Base-by-base conservation (phyloP, 2,888 invertebrate genomes). In the Standfussiana lucernea region DNA sequence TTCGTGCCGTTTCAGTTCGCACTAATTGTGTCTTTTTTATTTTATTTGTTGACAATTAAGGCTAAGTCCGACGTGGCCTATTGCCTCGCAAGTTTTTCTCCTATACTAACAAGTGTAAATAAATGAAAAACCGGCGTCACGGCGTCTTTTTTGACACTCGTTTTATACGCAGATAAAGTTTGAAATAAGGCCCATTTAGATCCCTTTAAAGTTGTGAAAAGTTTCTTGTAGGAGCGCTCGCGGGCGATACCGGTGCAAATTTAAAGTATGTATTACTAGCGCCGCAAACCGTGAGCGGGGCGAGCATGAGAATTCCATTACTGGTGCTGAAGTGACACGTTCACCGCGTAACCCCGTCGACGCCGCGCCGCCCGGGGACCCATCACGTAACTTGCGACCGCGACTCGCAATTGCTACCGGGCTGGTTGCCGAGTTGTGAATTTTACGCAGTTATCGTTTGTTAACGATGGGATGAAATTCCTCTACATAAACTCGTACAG, bases 241-340 rank as follows among this genome's bases (percentile, higher is more conserved):
- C 92, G 94, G 94, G 93, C 91, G 92, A 93, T 94, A 93, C 95
- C 94, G 95, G 95, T 95, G 95, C 94, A 95, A 95, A 96, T 95
- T 95, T 95, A 93, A 96, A 96, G 95, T 95, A 93, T 95, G 95
- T 96, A 95, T 95, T 94, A 94, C 93, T 93, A 94, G 91, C 91
- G 91, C 94, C 93, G 92, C 95, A 95, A 92, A 93, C 93, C 94
- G 93, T 93, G 93, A 93, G 92, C 91, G 93, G 84, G 88, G 92
- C 91, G 94, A 96, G 96, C 96, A 96, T 93, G 96, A 94, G 95
- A 96, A 95, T 94, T 95, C 96, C 96, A 96, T 96, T 96, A 96
- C 94, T 93, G 95, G 89, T 92, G 91, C 92, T 92, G 91, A 91
- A 93, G 93, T 93, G 94, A 95, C 93, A 93, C 92, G 94, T 90